These are phyloP conservation scores for Pseudomyrmex sp. DNA, from an alignment of 1,140 invertebrate species.

Conservation along the genomic window DNA sequence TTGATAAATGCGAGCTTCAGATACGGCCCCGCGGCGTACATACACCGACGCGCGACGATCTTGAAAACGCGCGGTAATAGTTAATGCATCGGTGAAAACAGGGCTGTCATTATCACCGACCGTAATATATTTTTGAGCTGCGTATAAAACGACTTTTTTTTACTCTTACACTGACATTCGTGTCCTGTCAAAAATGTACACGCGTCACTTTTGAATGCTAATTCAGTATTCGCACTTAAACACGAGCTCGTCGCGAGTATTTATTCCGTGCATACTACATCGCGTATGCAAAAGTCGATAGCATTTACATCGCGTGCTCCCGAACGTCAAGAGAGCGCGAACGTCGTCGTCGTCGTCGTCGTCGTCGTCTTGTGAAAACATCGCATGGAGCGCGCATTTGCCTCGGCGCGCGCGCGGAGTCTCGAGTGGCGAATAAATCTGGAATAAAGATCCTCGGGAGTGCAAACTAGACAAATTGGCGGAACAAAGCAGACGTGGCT, in stretches of 20 bases:
- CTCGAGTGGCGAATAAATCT: conserved; percentile 55
- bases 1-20: conserved; percentile 59
- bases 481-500: conserved; percentile 32
- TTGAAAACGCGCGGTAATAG: conserved; percentile 36
- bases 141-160: background rate
- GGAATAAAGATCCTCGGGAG: conserved; percentile 62
- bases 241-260: background rate
- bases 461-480: conserved; percentile 63
- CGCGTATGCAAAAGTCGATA: background rate
- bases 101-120: conserved; percentile 7
- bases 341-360: background rate
- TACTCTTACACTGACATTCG: background rate
- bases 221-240: background rate
- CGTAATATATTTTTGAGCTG: too few species aligned
- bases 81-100: conserved; percentile 41
- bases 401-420: background rate
- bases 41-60: conserved; percentile 15
- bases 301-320: conserved; percentile 5
- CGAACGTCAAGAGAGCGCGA: background rate
- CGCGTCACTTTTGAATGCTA: background rate
- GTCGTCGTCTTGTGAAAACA: conserved; percentile 18
- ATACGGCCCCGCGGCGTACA: background rate
- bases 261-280: background rate
- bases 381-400: background rate
- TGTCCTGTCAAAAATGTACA: background rate